Evolutionary conservation across 2,113 vertebrate species (phyloP).

Genomic region (Hemibagrus wyckioides): DNA sequence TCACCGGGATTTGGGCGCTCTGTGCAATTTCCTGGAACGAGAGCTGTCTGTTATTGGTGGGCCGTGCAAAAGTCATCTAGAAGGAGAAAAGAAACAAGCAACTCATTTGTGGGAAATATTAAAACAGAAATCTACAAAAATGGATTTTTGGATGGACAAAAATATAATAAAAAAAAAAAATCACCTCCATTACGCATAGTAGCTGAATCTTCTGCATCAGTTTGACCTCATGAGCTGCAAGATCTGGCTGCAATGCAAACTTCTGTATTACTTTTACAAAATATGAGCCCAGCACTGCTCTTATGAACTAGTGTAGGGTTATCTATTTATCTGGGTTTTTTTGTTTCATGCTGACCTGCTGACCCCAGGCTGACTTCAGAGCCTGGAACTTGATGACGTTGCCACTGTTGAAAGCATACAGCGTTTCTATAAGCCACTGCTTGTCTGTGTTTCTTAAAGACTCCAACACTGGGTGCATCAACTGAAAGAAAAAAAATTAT

Average conservation of each 20-base stretch:
- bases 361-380: slow-evolving; percentile 90
- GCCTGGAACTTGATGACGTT: slow-evolving; percentile 93
- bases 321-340: not conserved
- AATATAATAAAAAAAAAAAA: not conserved
- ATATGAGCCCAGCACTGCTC: not conserved
- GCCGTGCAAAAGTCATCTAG: slow-evolving; percentile 98
- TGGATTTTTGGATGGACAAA: not conserved
- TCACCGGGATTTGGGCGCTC: slow-evolving; percentile 88
- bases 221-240: slow-evolving; percentile 87
- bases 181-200: slow-evolving; percentile 97
- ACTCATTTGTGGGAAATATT: not conserved
- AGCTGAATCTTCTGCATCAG: slow-evolving; percentile 97
- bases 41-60: slow-evolving; percentile 93
- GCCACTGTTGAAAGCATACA: slow-evolving; percentile 94
- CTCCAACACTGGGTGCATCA: slow-evolving; percentile 97
- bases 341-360: slow-evolving; percentile 79
- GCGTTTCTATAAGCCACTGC: slow-evolving; percentile 95
- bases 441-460: slow-evolving; percentile 89
- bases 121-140: not conserved
- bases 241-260: slow-evolving; percentile 79
- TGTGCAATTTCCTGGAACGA: slow-evolving; percentile 93
- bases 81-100: slow-evolving; percentile 5
- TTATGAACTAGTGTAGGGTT: not conserved
- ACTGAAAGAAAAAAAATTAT: slow-evolving; percentile 64
- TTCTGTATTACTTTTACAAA: not conserved